These are phyloP conservation scores for Galerucella calmariensis DNA, from an alignment of 2,888 invertebrate species.

Conservation along the genomic window DNA sequence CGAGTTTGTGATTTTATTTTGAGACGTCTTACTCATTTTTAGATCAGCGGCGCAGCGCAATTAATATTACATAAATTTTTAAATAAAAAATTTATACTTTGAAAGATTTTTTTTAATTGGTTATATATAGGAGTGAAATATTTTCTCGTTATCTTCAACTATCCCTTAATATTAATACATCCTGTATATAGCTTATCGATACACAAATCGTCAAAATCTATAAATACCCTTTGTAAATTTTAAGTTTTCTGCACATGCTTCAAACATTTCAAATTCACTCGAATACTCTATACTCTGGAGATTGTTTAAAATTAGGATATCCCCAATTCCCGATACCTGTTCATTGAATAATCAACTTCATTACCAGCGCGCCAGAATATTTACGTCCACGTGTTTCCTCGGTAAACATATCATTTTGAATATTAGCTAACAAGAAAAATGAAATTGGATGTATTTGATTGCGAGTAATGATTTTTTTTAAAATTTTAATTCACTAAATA, in stretches of 20 bases:
- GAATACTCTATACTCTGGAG: conserved; percentile 40
- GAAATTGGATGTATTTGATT: conserved; percentile 46
- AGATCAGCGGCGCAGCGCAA: neutral
- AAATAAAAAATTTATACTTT: no score
- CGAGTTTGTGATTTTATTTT: conserved; percentile 30
- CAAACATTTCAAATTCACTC: conserved; percentile 43
- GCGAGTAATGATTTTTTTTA: conserved; percentile 33
- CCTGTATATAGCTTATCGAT: no score
- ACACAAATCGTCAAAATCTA: neutral
- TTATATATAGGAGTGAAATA: no score
- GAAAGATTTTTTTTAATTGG: no score
- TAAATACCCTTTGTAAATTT: neutral
- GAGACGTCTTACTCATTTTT: conserved; percentile 24
- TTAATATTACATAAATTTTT: no score
- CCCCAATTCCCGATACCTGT: conserved; percentile 27
- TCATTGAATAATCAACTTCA: conserved; percentile 41
- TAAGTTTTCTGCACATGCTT: conserved; percentile 16
- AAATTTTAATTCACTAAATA: neutral
- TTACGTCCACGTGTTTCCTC: neutral
- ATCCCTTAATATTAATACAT: no score
- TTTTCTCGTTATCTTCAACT: no score
- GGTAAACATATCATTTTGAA: conserved; percentile 9
- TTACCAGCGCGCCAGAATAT: conserved; percentile 27
- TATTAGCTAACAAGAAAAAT: conserved; percentile 28
- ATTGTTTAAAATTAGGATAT: conserved; percentile 46